Percentiles rank a stretch among this genome's conserved stretches.
Conservation (phyloP, 2,797 vertebrate species). For the Smutsia gigantea region DNA sequence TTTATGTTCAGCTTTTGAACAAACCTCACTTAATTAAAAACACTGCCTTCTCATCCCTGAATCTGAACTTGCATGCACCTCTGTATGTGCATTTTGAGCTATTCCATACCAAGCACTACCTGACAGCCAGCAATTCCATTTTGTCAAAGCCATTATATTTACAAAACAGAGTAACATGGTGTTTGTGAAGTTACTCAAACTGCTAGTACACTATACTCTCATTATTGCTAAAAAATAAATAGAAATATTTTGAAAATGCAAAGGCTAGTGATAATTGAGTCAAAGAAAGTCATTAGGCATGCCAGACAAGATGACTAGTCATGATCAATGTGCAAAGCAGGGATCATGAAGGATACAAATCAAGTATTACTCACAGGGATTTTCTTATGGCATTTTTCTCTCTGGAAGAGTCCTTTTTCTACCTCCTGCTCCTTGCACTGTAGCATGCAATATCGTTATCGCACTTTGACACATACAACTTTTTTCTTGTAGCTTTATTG, state of each 20-base stretch:
- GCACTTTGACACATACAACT: neutral
- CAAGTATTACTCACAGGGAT: fast-evolving
- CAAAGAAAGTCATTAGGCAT: neutral
- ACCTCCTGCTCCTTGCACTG: too few species aligned
- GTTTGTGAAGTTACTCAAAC: neutral
- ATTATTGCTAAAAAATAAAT: neutral
- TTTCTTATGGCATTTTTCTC: neutral
- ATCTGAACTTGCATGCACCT: neutral
- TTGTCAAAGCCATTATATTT: neutral
- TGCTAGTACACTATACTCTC: neutral
- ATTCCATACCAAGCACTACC: fast-evolving
- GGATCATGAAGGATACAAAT: fast-evolving
- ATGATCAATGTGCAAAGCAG: neutral
- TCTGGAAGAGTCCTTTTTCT: neutral
- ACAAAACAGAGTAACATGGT: neutral
- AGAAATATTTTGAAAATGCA: neutral
- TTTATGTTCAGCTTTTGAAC: neutral
- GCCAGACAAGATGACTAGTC: neutral
- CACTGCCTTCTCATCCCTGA: neutral
- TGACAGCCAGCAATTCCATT: neutral
- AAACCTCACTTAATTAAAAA: neutral
- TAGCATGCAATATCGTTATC: neutral
- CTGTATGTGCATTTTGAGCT: neutral
- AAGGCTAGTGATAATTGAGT: neutral
- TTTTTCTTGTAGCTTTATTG: neutral